Evolutionary conservation across 2,888 invertebrate genomes (phyloP), one percentile per base, ranked within the genome.

Genomic region (Cacoxenus indagator): DNA sequence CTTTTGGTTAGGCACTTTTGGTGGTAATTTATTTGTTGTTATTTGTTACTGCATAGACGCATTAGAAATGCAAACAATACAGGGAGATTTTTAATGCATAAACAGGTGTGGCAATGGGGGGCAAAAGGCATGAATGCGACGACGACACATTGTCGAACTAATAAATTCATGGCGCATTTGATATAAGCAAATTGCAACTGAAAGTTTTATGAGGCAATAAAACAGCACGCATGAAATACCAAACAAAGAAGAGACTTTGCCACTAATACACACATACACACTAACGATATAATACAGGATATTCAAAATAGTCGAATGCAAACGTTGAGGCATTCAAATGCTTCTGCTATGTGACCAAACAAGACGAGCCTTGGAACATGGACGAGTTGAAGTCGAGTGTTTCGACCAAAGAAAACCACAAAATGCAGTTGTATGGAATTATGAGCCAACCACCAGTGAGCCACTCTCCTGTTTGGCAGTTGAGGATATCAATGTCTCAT

Each of bases 171-270:
- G 24, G 11, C 74, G 46, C 67, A 77, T 76, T 73, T 78, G 75
- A 77, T 78, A 76, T 77, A 74, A 72, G 76, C 76, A 76, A 78
- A 81, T 75, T 78, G 77, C 73, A 76, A 78, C 74, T 81, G 83
- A 84, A 73, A 81, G 76, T 82, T 84, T 82, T 82, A 84, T 81
- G 80, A 76, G 75, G 72, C 73, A 70, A 82, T 76, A 77, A 74
- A 78, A 76, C 71, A 76, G 72, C 67, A 72, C 65, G 69, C 59
- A 29, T 14, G 48, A 26, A 48, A 14, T 29, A 31, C 9, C n/a
- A 8, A 37, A 31, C 37, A 9, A 46, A 64, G 17, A 17, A 64
- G 27, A 24, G 26, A 64, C 14, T n/a, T n/a, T 31, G 24, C 6
- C 61, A 61, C 5, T 4, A 14, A 59, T 8, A 31, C 43, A 54